Conservation (phyloP, 2,888 invertebrate species). For the Drosophila fulvimacula region DNA sequence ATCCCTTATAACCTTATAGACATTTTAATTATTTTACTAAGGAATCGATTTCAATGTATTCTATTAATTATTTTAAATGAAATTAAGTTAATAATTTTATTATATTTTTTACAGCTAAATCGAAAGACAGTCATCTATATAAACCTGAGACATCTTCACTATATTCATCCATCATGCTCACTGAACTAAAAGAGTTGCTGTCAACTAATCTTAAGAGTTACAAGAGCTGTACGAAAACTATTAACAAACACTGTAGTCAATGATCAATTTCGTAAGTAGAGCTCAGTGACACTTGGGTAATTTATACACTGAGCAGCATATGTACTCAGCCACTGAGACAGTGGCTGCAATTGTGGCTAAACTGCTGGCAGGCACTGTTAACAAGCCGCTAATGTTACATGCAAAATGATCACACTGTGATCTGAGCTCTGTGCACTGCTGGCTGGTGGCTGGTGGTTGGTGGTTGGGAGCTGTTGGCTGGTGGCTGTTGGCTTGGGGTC, state of each 20-base stretch:
- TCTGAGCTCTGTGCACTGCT: background rate
- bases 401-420: conserved; percentile 20
- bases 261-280: conserved; percentile 21
- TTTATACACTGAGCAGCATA: conserved; percentile 34
- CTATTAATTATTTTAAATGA: no score
- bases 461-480: background rate
- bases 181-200: background rate
- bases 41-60: no score
- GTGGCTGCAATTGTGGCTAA: conserved; percentile 26
- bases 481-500: conserved; percentile 22
- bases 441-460: background rate
- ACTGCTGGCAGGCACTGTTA: conserved; percentile 58
- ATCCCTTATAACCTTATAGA: no score
- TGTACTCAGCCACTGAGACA: conserved; percentile 9
- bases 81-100: no score
- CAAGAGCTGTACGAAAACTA: background rate
- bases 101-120: no score
- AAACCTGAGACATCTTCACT: no score
- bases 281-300: conserved; percentile 12
- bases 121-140: no score
- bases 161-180: background rate
- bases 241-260: background rate
- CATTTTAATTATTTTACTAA: no score
- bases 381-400: conserved; percentile 59
- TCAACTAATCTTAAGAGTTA: background rate